Conservation (phyloP, 2,797 vertebrate species). For the Sebastiscus tertius region DNA sequence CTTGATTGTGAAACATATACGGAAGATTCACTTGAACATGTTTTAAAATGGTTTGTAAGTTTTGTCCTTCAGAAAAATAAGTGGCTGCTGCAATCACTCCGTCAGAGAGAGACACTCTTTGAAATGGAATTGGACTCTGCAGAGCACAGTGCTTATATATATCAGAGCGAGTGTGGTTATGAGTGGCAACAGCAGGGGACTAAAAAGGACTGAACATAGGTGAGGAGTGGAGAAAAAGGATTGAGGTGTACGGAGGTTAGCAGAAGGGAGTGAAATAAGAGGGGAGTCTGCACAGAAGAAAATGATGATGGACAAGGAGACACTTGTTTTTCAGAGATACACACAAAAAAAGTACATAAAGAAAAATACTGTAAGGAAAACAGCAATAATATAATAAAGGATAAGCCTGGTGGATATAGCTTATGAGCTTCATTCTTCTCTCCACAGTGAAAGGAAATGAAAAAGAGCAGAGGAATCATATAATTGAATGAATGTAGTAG, state of each 20-base stretch:
- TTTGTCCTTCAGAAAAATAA: neutral
- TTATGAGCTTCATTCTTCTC: slow-evolving; percentile 24
- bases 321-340: neutral
- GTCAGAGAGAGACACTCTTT: neutral
- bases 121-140: neutral
- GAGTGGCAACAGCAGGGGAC: neutral
- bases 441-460: neutral
- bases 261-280: neutral
- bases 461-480: neutral
- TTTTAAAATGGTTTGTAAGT: neutral
- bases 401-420: neutral
- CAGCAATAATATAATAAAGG: slow-evolving; percentile 14
- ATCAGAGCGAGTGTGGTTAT: neutral
- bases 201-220: neutral
- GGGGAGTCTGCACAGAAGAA: neutral
- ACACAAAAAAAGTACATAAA: neutral
- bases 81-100: neutral
- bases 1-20: neutral
- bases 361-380: neutral
- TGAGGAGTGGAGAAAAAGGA: neutral
- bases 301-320: neutral
- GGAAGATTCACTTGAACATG: neutral
- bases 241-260: neutral
- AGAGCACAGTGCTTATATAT: neutral
- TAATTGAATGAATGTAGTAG: slow-evolving; percentile 6